Evolutionary conservation across 2,797 vertebrate genomes (phyloP), one percentile per base, ranked within the genome.

Genomic region (Cyclura pinguis): DNA sequence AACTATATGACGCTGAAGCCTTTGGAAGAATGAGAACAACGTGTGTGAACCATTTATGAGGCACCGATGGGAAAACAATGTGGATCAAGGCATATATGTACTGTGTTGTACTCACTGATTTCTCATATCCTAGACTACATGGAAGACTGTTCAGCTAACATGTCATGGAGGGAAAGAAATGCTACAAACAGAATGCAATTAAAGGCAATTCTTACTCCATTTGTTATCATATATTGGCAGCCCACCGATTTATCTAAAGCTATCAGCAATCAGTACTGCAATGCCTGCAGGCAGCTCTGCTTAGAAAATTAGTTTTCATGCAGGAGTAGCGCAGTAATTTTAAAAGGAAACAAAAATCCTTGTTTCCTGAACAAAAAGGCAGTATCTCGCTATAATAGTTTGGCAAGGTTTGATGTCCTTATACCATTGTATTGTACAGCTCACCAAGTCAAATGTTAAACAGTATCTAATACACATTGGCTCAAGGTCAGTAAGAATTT

Each of bases 291-390:
- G 74, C 83, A 93, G 29, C 86, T 90, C 82, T 88, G 89, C 42
- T 88, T 94, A 76, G 87, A 92, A 92, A 93, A 93, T 82, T 85
- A 88, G 78, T 42, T 91, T 92, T 93, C 59, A 92, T 50, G 50
- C 24, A 92, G 82, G 81, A 72, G 62, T 89, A 92, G 93, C 50
- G 74, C 18, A 80, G 42, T 91, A 90, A 91, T 88, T 94, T 95
- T 90, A 92, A 91, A 91, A 6, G 84, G 80, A 93, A 94, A 88
- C 64, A 92, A 93, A 87, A 76, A 93, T 88, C 85, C 92, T 69
- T 80, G 50, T 80, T 29, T 90, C 76, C 85, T 38, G 82, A 74
- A 90, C 87, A 77, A 86, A 85, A 87, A 38, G 59, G 74, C 73
- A 87, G 86, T 91, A 87, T 62, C 73, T 67, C 42, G 74, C 50